Conservation (phyloP, 2,888 invertebrate species). For the Cancer borealis region DNA sequence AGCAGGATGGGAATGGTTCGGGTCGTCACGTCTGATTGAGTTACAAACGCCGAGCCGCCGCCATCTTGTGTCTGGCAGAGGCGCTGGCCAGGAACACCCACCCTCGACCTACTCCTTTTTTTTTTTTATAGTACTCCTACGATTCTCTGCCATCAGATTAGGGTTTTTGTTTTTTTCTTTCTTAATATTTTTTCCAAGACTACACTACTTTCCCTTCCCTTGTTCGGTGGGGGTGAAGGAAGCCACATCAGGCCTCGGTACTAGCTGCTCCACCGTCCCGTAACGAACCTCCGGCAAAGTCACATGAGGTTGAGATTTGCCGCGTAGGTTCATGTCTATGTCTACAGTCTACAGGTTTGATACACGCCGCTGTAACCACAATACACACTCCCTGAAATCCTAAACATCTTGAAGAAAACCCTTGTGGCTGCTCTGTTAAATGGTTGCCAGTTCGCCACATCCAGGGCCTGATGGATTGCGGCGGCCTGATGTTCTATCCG, state of each 20-base stretch:
- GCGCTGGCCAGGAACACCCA: constrained; percentile 34
- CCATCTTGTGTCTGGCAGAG: constrained; percentile 67
- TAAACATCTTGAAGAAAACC: constrained; percentile 54
- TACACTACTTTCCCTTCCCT: background rate
- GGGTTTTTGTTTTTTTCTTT: background rate
- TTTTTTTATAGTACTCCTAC: constrained; percentile 20
- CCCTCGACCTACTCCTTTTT: background rate
- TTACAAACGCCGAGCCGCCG: constrained; percentile 68
- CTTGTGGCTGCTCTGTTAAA: constrained; percentile 48
- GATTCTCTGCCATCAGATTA: background rate
- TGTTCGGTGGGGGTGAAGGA: background rate
- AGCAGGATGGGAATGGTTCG: constrained; percentile 53
- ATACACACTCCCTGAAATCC: constrained; percentile 56
- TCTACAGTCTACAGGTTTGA: background rate
- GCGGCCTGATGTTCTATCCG: constrained; percentile 55
- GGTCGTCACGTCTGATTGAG: constrained; percentile 70
- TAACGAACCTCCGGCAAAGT: background rate
- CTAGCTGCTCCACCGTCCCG: background rate
- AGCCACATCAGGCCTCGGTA: background rate
- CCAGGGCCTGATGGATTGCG: constrained; percentile 57
- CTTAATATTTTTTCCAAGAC: background rate
- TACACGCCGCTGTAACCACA: constrained; percentile 18
- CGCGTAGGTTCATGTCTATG: background rate
- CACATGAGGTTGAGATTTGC: background rate
- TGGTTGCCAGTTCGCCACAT: constrained; percentile 60